Base-by-base conservation (phyloP, 2,113 vertebrate species). In the Xenopus laevis region DNA sequence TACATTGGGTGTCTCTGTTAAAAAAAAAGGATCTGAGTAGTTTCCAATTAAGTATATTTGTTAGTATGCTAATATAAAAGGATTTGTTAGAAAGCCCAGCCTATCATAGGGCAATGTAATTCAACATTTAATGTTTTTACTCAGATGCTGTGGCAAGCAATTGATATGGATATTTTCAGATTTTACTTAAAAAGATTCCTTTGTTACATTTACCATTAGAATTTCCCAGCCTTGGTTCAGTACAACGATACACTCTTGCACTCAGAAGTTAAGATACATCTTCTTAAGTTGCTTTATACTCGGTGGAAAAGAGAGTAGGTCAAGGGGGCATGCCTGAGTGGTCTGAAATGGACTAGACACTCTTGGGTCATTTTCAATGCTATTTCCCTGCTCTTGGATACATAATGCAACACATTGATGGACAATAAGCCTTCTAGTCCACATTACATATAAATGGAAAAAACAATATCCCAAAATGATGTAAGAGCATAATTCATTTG, bases 371-470 rank as follows among this genome's bases (percentile, higher is more conserved):
- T 70, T 63, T 77, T 65, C 66, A 77, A 69, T 57, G 59, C 47
- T 76, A 63, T 66, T 70, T 55, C 45, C 15, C 63, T 70, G 74
- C 60, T 70, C 46, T 23, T 69, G 57, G 58, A 70, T 70, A 77
- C 58, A 77, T 77, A 69, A 77, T 77, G 74, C 66, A 77, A 47
- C 27, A 77, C 66, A 62, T 64, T 77, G 74, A 77, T 77, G 74
- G 74, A 77, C 66, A 76, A 30, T 69, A 67, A 10, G 10, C 46
- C 47, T 77, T 70, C 74, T 40, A 74, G 64, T 60, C 65, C 10
- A 21, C 65, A 74, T 74, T 74, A 74, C 21, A 30, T 68, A 69
- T 70, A 77, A 40, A 77, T 77, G 74, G 74, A 77, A 77, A 77
- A 77, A 70, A 47, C 74, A 12, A 77, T 77, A 77, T 40, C 55